A percentile compares a stretch with the other conserved stretches of the same genome.
phyloP scores from a whole-genome alignment of 2,113 vertebrate species.

The Paradoxurus hermaphroditus region DNA sequence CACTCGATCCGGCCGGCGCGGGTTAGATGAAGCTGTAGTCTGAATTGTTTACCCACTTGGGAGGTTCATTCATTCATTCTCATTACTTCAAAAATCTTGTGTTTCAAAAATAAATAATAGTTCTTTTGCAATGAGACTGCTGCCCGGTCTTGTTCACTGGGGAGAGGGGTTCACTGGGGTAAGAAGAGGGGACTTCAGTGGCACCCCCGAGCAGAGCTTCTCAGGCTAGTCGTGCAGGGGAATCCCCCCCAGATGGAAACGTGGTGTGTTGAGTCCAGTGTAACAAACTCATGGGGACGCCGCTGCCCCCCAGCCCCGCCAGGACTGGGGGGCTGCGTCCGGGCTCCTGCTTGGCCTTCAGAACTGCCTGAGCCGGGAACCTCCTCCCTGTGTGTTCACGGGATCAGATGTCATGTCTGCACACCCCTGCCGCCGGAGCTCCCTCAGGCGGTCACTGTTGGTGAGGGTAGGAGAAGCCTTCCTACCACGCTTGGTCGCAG shows the following conservation, averaged over 20 bases:
- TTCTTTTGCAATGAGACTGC: not conserved
- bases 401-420: not conserved
- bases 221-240: rapidly evolving
- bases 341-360: not conserved
- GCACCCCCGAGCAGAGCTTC: not conserved
- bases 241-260: rapidly evolving
- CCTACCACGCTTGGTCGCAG: rapidly evolving
- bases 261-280: too few species aligned
- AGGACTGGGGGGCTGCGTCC: not conserved
- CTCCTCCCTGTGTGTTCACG: not conserved
- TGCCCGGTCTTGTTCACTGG: not conserved
- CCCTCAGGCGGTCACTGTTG: rapidly evolving
- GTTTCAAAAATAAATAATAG: not conserved
- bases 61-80: not conserved
- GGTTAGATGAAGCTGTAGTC: not conserved
- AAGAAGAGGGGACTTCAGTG: not conserved
- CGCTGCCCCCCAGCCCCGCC: rapidly evolving
- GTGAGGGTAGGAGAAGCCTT: not conserved
- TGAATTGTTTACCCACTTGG: slow-evolving; percentile 7
- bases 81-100: not conserved
- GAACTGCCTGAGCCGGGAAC: not conserved
- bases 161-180: too few species aligned
- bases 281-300: not conserved
- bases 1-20: not conserved
- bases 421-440: too few species aligned